phyloP scores from a whole-genome alignment of 1,140 invertebrate species.

The Parapsyche elsis region DNA sequence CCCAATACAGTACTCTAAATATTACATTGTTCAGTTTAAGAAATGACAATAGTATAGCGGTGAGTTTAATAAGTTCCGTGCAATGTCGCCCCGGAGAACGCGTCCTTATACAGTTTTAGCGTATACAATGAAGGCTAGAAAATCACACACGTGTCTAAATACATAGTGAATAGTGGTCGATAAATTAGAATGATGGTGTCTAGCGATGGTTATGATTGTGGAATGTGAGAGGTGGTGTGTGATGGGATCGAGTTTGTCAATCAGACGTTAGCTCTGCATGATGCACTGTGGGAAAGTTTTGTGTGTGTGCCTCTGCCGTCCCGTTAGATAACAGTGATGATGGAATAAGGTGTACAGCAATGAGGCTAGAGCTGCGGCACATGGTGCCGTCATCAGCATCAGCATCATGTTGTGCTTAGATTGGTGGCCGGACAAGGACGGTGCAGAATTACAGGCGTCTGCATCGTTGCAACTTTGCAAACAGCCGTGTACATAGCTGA shows the following conservation, averaged over 20 bases:
- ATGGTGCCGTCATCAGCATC: constrained; percentile 25
- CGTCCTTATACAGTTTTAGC: constrained; percentile 16
- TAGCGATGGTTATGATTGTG: constrained; percentile 1
- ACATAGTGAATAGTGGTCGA: not conserved
- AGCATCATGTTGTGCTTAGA: not conserved
- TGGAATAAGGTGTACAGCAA: constrained; percentile 15
- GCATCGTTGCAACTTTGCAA: constrained; percentile 89
- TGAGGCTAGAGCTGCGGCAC: constrained; percentile 2
- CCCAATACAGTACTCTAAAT: too few relatives aligned
- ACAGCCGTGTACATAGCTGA: constrained; percentile 86
- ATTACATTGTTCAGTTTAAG: not conserved
- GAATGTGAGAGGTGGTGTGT: not conserved
- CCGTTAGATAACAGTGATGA: constrained; percentile 14
- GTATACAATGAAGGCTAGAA: constrained; percentile 43
- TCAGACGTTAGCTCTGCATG: constrained; percentile 32
- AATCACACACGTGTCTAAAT: not conserved
- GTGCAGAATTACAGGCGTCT: constrained; percentile 80
- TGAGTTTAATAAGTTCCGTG: not conserved
- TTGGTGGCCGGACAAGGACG: constrained; percentile 58
- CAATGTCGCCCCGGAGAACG: not conserved
- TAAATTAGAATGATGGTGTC: not conserved
- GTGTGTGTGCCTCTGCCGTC: not conserved
- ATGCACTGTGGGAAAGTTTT: not conserved
- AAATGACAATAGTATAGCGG: not conserved
- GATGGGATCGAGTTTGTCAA: not conserved